Percentiles rank a stretch among this genome's conserved stretches.
phyloP scores from a whole-genome alignment of 2,113 vertebrate genomes.

The Gymnobelideus leadbeateri region DNA sequence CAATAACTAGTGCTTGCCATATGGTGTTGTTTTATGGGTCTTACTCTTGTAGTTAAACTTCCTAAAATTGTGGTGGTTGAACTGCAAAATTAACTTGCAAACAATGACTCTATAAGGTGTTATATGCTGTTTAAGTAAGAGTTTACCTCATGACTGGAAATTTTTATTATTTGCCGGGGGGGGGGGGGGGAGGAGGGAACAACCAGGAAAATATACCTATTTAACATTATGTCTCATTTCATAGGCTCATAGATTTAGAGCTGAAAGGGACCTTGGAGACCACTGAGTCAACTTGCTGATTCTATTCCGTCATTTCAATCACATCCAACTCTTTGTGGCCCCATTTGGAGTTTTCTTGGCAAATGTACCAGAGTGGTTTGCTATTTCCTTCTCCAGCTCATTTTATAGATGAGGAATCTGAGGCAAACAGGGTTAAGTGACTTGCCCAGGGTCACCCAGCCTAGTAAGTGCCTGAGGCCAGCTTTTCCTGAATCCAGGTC shows the following conservation, averaged over 20 bases:
- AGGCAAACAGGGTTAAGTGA: background rate
- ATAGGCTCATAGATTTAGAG: background rate
- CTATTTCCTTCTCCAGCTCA: background rate
- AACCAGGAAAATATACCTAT: background rate
- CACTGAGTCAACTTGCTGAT: background rate
- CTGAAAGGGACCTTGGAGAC: background rate
- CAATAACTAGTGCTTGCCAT: conserved; percentile 50
- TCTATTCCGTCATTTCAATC: background rate
- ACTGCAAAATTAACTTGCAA: conserved; percentile 63
- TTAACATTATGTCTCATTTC: background rate
- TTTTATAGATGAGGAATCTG: background rate
- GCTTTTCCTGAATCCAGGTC: background rate
- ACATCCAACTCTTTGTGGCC: background rate
- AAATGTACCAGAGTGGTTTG: background rate
- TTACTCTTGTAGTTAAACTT: conserved; percentile 60
- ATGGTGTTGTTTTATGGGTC: conserved; percentile 48
- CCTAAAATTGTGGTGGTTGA: conserved; percentile 54
- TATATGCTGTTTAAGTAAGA: conserved; percentile 51
- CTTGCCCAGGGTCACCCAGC: background rate
- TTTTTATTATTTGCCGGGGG: background rate
- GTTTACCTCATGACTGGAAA: conserved; percentile 49
- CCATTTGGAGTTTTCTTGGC: background rate
- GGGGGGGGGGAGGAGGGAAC: no score
- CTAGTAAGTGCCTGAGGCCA: background rate
- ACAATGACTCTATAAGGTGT: conserved; percentile 68